A percentile compares a stretch with the other conserved stretches of the same genome.
These are phyloP conservation scores for Scopus umbretta DNA, from an alignment of 2,113 vertebrate species.

Conservation along the genomic window DNA sequence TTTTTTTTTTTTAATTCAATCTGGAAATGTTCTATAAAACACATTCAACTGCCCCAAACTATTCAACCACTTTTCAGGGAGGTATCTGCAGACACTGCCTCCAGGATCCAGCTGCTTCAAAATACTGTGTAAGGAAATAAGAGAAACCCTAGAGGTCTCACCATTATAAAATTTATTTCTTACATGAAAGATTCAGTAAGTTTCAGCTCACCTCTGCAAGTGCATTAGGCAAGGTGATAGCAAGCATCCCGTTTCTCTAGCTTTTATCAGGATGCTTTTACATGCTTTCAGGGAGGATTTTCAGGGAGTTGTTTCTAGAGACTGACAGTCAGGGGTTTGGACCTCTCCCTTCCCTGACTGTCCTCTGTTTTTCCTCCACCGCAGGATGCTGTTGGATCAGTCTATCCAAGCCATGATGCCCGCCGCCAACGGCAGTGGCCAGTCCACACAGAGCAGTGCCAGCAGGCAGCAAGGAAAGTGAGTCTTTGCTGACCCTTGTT, in stretches of 20 bases:
- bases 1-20: too few relatives aligned
- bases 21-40: background rate
- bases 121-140: background rate
- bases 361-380: background rate
- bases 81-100: background rate
- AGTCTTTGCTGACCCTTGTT: background rate
- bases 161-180: background rate
- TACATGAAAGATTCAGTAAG: background rate
- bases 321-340: background rate
- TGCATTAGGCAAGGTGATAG: background rate
- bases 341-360: background rate
- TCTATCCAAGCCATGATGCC: conserved; percentile 46
- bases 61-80: background rate
- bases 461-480: conserved; percentile 52
- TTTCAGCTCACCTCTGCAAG: background rate
- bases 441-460: background rate
- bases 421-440: background rate
- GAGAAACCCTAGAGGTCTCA: background rate
- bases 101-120: background rate
- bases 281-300: background rate
- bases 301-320: background rate
- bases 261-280: background rate
- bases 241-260: background rate
- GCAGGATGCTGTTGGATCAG: conserved; percentile 56
- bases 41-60: background rate